phyloP scores from a whole-genome alignment of 2,113 vertebrate genomes.

The Hippocampus guttulatus region DNA sequence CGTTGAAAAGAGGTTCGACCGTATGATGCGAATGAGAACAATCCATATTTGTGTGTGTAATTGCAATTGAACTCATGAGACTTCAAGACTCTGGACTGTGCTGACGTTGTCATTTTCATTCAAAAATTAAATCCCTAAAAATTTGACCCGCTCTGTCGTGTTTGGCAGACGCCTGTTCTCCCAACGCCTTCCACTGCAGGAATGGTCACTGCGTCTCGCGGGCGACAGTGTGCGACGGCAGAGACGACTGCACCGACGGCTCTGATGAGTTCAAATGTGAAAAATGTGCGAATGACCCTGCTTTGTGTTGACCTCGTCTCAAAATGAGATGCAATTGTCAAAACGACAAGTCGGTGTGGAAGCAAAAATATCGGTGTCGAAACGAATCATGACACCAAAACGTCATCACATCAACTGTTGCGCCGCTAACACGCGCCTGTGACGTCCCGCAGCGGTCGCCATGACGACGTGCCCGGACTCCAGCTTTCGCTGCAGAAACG shows the following conservation, averaged over 20 bases:
- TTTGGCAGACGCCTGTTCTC: slow-evolving; percentile 52
- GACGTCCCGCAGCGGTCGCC: neutral
- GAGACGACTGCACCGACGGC: slow-evolving; percentile 77
- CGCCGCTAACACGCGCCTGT: neutral
- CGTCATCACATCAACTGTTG: neutral
- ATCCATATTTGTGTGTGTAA: neutral
- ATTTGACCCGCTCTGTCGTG: neutral
- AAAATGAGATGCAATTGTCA: neutral
- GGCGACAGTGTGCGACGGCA: slow-evolving; percentile 66
- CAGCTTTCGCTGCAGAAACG: slow-evolving; percentile 77
- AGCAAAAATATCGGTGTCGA: neutral
- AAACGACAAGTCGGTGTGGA: neutral
- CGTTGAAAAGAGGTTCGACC: too few relatives aligned
- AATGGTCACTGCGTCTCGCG: slow-evolving; percentile 69
- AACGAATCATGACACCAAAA: neutral
- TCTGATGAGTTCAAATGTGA: slow-evolving; percentile 80
- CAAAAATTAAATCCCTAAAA: neutral
- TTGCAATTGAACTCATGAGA: neutral
- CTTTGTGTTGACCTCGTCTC: neutral
- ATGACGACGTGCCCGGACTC: slow-evolving; percentile 72
- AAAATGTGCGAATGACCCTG: slow-evolving; percentile 63
- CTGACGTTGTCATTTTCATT: too few relatives aligned
- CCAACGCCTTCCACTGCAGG: slow-evolving; percentile 67
- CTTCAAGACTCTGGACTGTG: too few relatives aligned
- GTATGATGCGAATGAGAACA: neutral